phyloP scores from a whole-genome alignment of 23 tunicate species.

The Trididemnum nubilum region DNA sequence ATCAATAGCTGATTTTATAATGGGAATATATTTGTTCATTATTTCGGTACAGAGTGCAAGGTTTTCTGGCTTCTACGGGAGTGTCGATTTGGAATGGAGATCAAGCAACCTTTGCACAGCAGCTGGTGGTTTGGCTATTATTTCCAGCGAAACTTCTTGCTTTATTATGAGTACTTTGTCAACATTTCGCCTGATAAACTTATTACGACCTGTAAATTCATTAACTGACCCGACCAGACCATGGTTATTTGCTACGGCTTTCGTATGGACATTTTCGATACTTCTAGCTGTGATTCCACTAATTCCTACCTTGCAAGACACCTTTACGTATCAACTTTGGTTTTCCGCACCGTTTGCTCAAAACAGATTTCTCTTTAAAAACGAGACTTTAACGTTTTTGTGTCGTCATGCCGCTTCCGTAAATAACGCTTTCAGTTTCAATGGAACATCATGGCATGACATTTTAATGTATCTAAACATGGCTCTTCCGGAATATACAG shows the following conservation, averaged over 20 bases:
- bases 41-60: slow-evolving; percentile 30
- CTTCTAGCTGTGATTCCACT: not conserved
- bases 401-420: not conserved
- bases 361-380: not conserved
- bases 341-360: not conserved
- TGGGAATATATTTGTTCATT: slow-evolving; percentile 63
- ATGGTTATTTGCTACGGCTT: not conserved
- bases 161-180: slow-evolving; percentile 23
- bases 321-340: not conserved
- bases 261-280: not conserved
- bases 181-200: not conserved
- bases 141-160: slow-evolving; percentile 68
- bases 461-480: not conserved
- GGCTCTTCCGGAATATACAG: not conserved
- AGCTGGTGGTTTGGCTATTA: slow-evolving; percentile 41
- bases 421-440: not conserved
- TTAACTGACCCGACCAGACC: not conserved
- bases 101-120: slow-evolving; percentile 28
- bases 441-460: not conserved
- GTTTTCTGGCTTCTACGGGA: slow-evolving; percentile 40
- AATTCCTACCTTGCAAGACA: not conserved
- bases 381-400: not conserved
- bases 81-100: slow-evolving; percentile 50
- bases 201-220: not conserved
- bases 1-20: slow-evolving; percentile 57